Base-by-base conservation (phyloP, 2,888 invertebrate species). In the Vannuccia rotundouncinata region DNA sequence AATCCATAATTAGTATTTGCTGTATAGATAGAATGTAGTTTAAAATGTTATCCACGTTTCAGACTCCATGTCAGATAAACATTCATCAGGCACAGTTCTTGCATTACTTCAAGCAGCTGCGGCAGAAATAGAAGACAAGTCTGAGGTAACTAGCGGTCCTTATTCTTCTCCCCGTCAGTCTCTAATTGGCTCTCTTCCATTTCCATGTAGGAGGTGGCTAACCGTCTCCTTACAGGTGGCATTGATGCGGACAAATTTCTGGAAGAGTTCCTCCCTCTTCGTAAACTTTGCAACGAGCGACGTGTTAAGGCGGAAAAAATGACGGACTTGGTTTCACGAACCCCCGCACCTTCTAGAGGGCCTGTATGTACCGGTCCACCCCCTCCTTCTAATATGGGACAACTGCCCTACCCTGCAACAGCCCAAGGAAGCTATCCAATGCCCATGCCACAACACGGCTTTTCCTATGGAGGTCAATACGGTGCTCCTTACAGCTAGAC, bases 181-280 rank as follows among this genome's bases (percentile, higher is more conserved):
- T 45, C 45, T 45, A 5, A 5, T 17, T 13, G 17, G 5, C 45
- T 5, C 17, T 45, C 45, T 17, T 13, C 17, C 45, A 5, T 17
- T 17, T 45, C 45, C 45, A 45, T 17, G n/a, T 17, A 66, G 66
- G 66, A 66, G 13, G 66, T 66, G 66, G 66, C 66, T 27, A 66
- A 66, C 22, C 25, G 17, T 2, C 22, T 66, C 22, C 66, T 66
- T 5, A 22, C 10, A 17, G 66, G 66, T 2, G 25, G 25, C 22
- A 66, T 66, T 66, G 66, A 66, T 27, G 66, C 66, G 10, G 66
- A 66, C 66, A 66, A 66, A 27, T 66, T 66, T 27, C 66, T 66
- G 2, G 66, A 66, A 27, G 66, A 66, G 66, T 66, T 66, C 22
- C 66, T 66, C 10, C 66, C 66, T 27, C 66, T 66, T 27, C 66